Base-by-base conservation (phyloP, 2,113 vertebrate genomes). In the Atrichornis clamosus region DNA sequence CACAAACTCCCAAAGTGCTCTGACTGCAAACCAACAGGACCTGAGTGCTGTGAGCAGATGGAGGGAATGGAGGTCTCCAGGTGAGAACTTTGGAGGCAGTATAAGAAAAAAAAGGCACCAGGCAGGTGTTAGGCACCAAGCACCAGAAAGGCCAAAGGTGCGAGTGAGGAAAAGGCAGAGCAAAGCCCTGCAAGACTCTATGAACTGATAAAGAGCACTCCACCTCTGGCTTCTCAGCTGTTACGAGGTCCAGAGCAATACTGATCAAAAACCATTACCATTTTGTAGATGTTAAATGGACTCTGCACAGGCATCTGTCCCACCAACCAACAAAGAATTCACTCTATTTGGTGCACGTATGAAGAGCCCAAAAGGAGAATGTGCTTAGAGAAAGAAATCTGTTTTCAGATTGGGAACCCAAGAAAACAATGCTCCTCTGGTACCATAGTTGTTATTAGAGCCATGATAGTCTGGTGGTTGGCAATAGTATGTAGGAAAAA, bases 301-400 rank as follows among this genome's bases (percentile, higher is more conserved):
- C 42, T 42, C 15, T 35, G 28, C 42, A 30, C 2, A 2, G 41
- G 14, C 50, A 49, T 35, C 82, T 0, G 0, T 62, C 21, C 4
- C 26, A 75, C 35, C 64, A 70, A 18, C 27, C 15, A 80, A 35
- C 3, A 35, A 60, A 72, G 44, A 72, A 73, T 39, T 35, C 15
- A 7, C 21, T 64, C 10, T 15, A 52, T 63, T 22, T 27, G 44
- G 28, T 15, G 18, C 41, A 56, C 3, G 5, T 42, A 26, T 33
- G 15, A 84, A 70, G 7, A 79, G 62, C 26, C 11, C 26, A 49
- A 49, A 76, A 63, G 30, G 60, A 7, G 32, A 89, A 75, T 3
- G 6, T 44, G 37, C 21, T 37, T 15, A 55, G 24, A 64, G 52
- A 73, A 82, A 8, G 7, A 84, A 84, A 74, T 21, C 22, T 13